Evolutionary conservation across 2,888 invertebrate genomes (phyloP), one percentile per base, ranked within the genome.

Genomic region (Hirtodrosophila duncani): DNA sequence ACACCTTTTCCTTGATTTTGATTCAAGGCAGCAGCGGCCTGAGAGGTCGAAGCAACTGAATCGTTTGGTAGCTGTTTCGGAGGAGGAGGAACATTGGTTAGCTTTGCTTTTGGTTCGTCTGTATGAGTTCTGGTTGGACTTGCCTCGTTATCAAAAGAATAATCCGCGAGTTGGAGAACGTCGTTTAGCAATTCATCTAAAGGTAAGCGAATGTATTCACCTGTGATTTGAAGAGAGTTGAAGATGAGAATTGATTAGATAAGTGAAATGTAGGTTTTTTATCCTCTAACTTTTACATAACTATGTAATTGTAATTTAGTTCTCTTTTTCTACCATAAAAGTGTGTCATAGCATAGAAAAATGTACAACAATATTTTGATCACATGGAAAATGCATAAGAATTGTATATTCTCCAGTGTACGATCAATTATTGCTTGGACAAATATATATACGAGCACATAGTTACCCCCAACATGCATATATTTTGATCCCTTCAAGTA

Each of bases 151-250:
- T 79, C 81, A 14, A 74, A 69, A 26, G 69, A 46, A 45, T 86
- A 82, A 63, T 82, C 83, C 42, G 83, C 75, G 67, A 86, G 83
- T 67, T 85, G 84, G 55, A 86, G 69, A 61, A 86, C 87, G 82
- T 86, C 87, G 75, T 86, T 83, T 48, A 86, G 72, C 61, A 86
- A 67, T 46, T 86, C 86, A 78, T 86, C 86, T 71, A 86, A 63
- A 9, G 86, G 86, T 53, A 85, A 71, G 44, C 85, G 85, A 41
- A 86, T 85, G 59, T 85, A 85, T 84, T 86, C 86, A 82, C 86
- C 86, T 86, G 59, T 48, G 67, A 39, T 36, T 42, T 39, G 42
- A 56, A 45, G 20, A 45, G 46, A 30, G 8, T 13, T 16, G 2
- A 27, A 29, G 13, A 3, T 1, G 2, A 2, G 1, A 4, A 24